Conservation (phyloP, 2,113 vertebrate species). For the Pithys albifrons region DNA sequence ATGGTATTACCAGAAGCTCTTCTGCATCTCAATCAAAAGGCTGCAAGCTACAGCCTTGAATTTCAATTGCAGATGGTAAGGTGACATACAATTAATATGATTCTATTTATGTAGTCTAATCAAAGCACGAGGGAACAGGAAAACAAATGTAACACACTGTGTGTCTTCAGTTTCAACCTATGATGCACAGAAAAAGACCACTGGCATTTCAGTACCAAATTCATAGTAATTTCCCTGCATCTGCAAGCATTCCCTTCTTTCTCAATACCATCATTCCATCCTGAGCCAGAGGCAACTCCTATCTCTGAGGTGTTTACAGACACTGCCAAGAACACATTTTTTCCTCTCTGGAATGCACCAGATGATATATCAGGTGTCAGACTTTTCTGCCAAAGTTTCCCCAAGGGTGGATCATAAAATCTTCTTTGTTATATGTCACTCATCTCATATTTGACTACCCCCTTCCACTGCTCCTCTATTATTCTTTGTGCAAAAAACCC, state of each 20-base stretch:
- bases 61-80: neutral
- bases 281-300: neutral
- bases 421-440: neutral
- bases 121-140: neutral
- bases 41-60: neutral
- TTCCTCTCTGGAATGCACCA: neutral
- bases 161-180: neutral
- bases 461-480: neutral
- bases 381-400: conserved; percentile 13
- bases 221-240: neutral
- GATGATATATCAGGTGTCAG: neutral
- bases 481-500: neutral
- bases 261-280: neutral
- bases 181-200: neutral
- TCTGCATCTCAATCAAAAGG: conserved; percentile 13
- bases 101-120: conserved; percentile 30
- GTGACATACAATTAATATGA: conserved; percentile 18
- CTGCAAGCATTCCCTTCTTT: neutral
- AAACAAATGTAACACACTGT: neutral
- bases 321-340: neutral
- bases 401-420: neutral
- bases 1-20: neutral
- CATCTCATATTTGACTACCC: neutral
- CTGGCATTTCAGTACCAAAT: neutral
- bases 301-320: neutral